Percentiles rank a stretch among this genome's conserved stretches.
These are phyloP conservation scores for Mystacides longicornis DNA, from an alignment of 2,888 invertebrate species.

Conservation along the genomic window DNA sequence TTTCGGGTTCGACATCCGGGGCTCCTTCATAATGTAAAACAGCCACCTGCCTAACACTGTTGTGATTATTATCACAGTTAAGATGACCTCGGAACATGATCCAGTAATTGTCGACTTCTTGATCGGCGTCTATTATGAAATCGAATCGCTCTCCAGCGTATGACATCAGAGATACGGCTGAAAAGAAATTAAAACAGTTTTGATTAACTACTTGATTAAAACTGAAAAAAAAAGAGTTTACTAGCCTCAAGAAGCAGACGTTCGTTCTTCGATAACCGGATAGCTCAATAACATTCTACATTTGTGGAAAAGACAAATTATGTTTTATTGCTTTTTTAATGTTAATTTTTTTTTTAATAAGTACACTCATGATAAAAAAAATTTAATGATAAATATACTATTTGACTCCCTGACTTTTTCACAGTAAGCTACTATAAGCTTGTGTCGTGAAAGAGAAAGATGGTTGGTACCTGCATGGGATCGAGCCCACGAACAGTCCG, in stretches of 20 bases:
- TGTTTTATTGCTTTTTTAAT: too few species aligned
- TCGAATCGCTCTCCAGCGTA: constrained; percentile 89
- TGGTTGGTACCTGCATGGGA: too few species aligned
- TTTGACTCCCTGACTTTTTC: too few species aligned
- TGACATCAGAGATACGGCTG: constrained; percentile 60
- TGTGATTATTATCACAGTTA: constrained; percentile 77
- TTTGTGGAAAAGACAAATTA: too few species aligned
- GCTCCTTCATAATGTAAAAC: constrained; percentile 68
- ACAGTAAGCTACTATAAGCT: too few species aligned
- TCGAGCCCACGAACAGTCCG: too few species aligned
- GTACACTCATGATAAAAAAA: not conserved
- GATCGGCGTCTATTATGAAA: constrained; percentile 70
- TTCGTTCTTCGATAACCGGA: not conserved
- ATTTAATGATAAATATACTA: constrained; percentile 24
- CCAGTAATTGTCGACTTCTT: constrained; percentile 66
- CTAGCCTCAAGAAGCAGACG: not conserved
- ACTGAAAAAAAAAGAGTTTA: not conserved
- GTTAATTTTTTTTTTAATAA: not conserved
- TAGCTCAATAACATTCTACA: too few species aligned
- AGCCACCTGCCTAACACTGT: constrained; percentile 51
- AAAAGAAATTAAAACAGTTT: too few species aligned
- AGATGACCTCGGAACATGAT: constrained; percentile 76
- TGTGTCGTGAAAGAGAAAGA: too few species aligned
- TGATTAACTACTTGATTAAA: too few species aligned
- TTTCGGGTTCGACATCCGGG: constrained; percentile 49